A percentile compares a stretch with the other conserved stretches of the same genome.
phyloP scores from a whole-genome alignment of 2,888 invertebrate genomes.

The Bimastos eiseni region DNA sequence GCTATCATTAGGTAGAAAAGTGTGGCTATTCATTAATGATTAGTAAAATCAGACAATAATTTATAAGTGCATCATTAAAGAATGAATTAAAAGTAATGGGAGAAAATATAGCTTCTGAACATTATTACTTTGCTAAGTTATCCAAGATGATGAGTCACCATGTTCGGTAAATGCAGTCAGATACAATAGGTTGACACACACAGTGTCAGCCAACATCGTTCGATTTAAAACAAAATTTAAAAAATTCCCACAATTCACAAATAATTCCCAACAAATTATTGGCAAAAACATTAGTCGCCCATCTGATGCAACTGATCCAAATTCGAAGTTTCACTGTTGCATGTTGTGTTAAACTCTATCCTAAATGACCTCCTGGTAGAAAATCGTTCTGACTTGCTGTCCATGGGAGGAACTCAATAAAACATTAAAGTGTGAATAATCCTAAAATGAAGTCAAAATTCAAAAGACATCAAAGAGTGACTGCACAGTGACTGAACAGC shows the following conservation, averaged over 20 bases:
- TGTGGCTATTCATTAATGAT: not conserved
- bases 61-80: not conserved
- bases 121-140: not conserved
- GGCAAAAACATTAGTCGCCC: not conserved
- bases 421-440: not conserved
- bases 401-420: not conserved
- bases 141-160: not conserved
- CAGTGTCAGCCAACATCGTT: not conserved
- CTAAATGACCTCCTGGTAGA: not conserved
- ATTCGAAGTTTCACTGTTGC: not conserved
- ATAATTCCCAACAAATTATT: not conserved
- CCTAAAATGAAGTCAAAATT: not conserved
- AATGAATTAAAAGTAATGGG: not conserved
- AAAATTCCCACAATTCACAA: not conserved
- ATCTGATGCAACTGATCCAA: not conserved
- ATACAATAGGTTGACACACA: not conserved
- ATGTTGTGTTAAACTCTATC: not conserved
- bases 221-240: not conserved
- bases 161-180: not conserved
- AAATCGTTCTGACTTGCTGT: not conserved
- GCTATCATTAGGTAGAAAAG: not conserved
- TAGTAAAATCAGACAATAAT: not conserved
- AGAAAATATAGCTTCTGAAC: not conserved
- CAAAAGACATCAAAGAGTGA: not conserved
- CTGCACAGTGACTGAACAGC: not conserved